These are phyloP conservation scores for Apamea sordens DNA, from an alignment of 2,888 invertebrate species.

Conservation along the genomic window DNA sequence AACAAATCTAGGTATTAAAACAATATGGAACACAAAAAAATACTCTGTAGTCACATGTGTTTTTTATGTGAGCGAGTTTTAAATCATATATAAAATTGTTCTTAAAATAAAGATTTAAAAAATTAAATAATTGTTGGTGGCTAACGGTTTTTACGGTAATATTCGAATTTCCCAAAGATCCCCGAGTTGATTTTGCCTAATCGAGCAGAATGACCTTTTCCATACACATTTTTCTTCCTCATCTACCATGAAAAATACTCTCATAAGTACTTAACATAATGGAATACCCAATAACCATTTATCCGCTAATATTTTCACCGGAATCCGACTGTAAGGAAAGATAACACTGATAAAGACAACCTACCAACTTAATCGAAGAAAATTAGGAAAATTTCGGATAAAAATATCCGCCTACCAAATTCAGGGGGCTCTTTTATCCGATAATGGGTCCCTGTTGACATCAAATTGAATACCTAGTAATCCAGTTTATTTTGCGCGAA, in stretches of 20 bases:
- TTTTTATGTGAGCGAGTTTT: background rate
- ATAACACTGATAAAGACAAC: constrained; percentile 24
- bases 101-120: too few species aligned
- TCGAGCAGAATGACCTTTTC: constrained; percentile 8
- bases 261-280: constrained; percentile 14
- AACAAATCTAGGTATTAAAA: constrained; percentile 13
- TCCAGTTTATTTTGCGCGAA: constrained; percentile 39
- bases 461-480: constrained; percentile 53
- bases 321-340: constrained; percentile 34
- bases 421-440: constrained; percentile 31
- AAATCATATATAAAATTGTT: background rate
- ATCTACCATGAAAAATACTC: background rate
- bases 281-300: constrained; percentile 18
- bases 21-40: background rate
- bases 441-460: constrained; percentile 56
- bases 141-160: background rate
- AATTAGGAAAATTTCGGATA: constrained; percentile 24
- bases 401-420: constrained; percentile 40
- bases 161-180: background rate
- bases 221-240: background rate
- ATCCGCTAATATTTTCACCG: constrained; percentile 20
- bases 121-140: too few species aligned
- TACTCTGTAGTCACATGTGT: background rate
- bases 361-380: constrained; percentile 27
- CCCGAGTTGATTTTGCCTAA: background rate